phyloP scores from a whole-genome alignment of 2,113 vertebrate species.

The Geococcyx californianus region DNA sequence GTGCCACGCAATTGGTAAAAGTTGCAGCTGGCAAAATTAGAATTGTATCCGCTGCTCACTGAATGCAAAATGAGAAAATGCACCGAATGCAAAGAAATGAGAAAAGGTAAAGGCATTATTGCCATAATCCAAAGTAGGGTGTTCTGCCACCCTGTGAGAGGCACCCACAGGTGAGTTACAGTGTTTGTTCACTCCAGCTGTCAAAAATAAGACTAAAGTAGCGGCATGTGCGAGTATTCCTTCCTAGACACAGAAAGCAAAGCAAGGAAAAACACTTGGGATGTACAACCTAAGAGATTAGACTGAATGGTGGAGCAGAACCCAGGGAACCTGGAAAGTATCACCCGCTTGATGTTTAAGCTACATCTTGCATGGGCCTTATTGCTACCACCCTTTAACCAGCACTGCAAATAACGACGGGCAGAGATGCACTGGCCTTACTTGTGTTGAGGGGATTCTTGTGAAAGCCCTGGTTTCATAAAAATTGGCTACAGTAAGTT shows the following conservation, averaged over 20 bases:
- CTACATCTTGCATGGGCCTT: background rate
- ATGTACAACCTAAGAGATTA: background rate
- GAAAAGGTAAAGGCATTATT: background rate
- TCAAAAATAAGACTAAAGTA: background rate
- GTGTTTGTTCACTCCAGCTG: background rate
- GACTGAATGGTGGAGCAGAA: background rate
- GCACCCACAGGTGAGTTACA: background rate
- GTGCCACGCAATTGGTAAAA: background rate
- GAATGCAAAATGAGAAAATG: background rate
- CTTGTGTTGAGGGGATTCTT: background rate
- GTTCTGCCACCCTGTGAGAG: background rate
- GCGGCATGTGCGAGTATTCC: background rate
- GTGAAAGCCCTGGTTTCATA: background rate
- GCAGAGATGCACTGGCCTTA: background rate
- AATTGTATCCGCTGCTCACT: background rate
- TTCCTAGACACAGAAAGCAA: background rate
- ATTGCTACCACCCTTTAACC: background rate
- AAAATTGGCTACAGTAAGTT: background rate
- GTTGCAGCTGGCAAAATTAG: background rate
- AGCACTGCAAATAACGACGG: background rate
- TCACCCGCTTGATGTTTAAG: background rate
- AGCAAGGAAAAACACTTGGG: background rate
- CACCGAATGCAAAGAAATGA: no score
- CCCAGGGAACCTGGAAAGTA: rapidly evolving
- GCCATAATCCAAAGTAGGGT: background rate